These are phyloP conservation scores for Callosobruchus maculatus DNA, from an alignment of 2,888 invertebrate genomes.

Conservation along the genomic window DNA sequence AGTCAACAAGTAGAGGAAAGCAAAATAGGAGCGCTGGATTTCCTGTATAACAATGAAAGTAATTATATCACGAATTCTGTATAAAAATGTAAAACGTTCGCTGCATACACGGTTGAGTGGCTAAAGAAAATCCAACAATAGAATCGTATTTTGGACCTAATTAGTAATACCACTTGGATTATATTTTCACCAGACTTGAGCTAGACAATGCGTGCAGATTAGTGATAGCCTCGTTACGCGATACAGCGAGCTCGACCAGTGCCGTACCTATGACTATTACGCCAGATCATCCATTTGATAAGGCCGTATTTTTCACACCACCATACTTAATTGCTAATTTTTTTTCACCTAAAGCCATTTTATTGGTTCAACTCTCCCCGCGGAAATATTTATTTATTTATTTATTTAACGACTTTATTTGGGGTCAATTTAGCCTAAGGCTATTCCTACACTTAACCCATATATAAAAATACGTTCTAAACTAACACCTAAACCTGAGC, in stretches of 20 bases:
- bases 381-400: no score
- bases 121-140: background rate
- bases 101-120: background rate
- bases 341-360: no score
- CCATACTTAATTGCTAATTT: no score
- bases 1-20: background rate
- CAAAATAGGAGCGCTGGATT: background rate
- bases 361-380: no score
- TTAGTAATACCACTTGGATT: background rate
- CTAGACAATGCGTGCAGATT: background rate
- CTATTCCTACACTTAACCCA: no score
- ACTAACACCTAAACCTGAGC: no score
- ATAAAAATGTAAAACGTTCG: background rate
- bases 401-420: no score
- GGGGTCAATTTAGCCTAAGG: no score
- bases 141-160: background rate
- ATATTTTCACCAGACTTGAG: background rate
- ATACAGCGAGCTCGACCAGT: background rate
- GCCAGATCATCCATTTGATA: no score
- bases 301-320: no score
- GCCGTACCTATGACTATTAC: no score
- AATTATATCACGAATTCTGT: background rate
- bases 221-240: background rate
- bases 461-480: no score
- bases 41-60: background rate